Percentiles rank a stretch among this genome's conserved stretches.
Conservation (phyloP, 2,888 invertebrate species). For the Carabus problematicus region DNA sequence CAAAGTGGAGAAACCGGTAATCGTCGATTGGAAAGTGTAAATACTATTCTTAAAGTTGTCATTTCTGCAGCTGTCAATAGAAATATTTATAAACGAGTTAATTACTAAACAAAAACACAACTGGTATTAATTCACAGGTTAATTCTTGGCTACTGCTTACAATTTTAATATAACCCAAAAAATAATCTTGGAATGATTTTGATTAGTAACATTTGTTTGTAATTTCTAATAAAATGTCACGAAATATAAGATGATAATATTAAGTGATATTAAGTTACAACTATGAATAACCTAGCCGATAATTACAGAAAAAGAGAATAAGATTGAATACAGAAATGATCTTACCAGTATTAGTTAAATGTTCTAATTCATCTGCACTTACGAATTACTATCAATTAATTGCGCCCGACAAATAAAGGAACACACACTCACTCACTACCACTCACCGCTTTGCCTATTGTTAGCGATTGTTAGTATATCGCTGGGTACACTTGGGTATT, state of each 20-base stretch:
- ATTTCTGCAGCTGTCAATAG: conserved; percentile 7
- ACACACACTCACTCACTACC: no score
- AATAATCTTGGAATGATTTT: conserved; percentile 6
- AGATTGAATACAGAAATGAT: no score
- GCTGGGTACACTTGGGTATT: no score
- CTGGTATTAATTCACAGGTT: neutral
- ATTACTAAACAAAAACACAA: neutral
- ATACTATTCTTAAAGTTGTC: conserved; percentile 27
- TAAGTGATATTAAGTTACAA: no score
- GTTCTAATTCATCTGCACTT: no score
- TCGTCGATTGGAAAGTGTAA: conserved; percentile 8
- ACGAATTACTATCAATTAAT: no score
- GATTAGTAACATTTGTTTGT: neutral
- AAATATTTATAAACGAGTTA: neutral
- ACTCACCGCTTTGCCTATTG: no score
- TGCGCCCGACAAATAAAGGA: no score
- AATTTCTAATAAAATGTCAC: neutral
- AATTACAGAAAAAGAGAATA: no score
- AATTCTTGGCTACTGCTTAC: neutral
- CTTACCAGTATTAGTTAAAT: no score
- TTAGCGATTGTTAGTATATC: no score
- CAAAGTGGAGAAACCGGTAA: conserved; percentile 2
- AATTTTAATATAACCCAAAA: neutral
- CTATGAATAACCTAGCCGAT: no score
- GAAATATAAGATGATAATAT: neutral